Evolutionary conservation across 1,140 invertebrate species (phyloP).

Genomic region (Diprion similis): DNA sequence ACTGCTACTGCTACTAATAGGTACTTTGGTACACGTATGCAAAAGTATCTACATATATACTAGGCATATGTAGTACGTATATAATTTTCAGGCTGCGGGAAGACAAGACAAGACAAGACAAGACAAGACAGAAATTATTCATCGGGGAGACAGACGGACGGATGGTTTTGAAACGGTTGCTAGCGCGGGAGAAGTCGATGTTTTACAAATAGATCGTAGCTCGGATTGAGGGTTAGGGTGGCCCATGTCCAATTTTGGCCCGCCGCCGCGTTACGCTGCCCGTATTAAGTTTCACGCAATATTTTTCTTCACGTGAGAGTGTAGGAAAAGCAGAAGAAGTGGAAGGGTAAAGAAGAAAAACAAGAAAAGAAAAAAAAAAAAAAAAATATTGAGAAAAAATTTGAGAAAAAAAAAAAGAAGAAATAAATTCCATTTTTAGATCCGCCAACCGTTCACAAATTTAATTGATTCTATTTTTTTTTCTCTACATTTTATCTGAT

Average conservation of each 20-base stretch:
- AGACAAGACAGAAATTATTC: too few relatives aligned
- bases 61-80: too few relatives aligned
- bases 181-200: slow-evolving; percentile 58
- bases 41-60: too few relatives aligned
- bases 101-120: too few relatives aligned
- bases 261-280: slow-evolving; percentile 52
- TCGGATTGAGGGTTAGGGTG: slow-evolving; percentile 53
- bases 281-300: slow-evolving; percentile 62
- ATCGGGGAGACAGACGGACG: slow-evolving; percentile 32
- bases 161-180: slow-evolving; percentile 52
- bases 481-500: background rate
- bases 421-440: slow-evolving; percentile 21
- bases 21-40: too few relatives aligned
- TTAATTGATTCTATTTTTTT: background rate
- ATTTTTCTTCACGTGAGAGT: slow-evolving; percentile 46
- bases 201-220: slow-evolving; percentile 64
- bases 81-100: too few relatives aligned
- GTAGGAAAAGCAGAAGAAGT: slow-evolving; percentile 29
- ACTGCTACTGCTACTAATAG: too few relatives aligned
- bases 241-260: slow-evolving; percentile 64
- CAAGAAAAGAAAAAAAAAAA: slow-evolving; percentile 36
- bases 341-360: slow-evolving; percentile 15
- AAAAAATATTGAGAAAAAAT: slow-evolving; percentile 35
- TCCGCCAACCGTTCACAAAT: background rate
- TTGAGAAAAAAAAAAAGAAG: slow-evolving; percentile 16